Percentiles rank a stretch among this genome's conserved stretches.
Evolutionary conservation across 2,113 vertebrate species (phyloP).

Genomic region (Heterocephalus glaber): DNA sequence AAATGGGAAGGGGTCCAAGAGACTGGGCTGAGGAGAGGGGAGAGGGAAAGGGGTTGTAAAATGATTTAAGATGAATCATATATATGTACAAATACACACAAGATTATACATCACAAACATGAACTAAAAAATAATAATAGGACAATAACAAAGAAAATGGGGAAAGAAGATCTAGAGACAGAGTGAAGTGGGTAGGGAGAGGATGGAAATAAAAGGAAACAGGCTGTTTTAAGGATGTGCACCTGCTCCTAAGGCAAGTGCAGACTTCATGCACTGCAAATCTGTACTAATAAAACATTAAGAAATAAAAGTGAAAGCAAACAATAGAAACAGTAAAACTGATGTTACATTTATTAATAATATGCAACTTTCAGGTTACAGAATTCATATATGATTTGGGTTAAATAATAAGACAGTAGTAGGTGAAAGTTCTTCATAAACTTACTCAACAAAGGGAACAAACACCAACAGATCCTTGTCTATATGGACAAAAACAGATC

Average conservation of each 20-base stretch:
- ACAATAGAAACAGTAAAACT: neutral
- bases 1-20: neutral
- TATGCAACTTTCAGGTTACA: neutral
- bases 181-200: neutral
- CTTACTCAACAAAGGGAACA: neutral
- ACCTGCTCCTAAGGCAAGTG: neutral
- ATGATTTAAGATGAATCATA: neutral
- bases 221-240: neutral
- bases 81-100: neutral
- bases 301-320: neutral
- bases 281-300: neutral
- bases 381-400: neutral
- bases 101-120: neutral
- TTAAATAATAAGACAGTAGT: neutral
- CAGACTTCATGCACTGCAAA: neutral
- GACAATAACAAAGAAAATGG: neutral
- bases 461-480: neutral
- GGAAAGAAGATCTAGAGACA: neutral
- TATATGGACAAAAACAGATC: neutral
- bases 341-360: neutral
- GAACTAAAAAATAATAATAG: neutral
- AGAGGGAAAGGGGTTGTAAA: neutral
- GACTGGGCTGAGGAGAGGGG: neutral
- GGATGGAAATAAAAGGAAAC: too few species aligned
- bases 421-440: slow-evolving; percentile 5